A percentile compares a stretch with the other conserved stretches of the same genome.
These are phyloP conservation scores for Andrena hattorfiana DNA, from an alignment of 2,888 invertebrate species.

Conservation along the genomic window DNA sequence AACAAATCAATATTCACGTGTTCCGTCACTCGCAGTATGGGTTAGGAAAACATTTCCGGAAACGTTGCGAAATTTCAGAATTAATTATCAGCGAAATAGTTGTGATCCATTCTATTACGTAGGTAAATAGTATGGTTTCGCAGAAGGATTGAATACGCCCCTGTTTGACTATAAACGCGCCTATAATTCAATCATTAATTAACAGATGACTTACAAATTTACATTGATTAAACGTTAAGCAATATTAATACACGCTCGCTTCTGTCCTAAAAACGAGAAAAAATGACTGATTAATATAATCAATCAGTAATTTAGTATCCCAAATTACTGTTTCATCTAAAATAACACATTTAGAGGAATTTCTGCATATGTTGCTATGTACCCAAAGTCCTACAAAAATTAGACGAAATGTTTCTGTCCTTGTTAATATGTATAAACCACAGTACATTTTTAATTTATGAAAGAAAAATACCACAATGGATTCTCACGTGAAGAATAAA, in stretches of 20 bases:
- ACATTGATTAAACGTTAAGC: not conserved
- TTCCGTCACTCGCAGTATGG: not conserved
- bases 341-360: no score
- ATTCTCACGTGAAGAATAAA: no score
- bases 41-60: not conserved
- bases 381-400: no score
- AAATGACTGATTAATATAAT: not conserved
- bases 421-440: no score
- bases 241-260: not conserved
- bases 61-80: not conserved
- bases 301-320: no score
- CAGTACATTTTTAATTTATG: no score
- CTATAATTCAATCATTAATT: not conserved
- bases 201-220: not conserved
- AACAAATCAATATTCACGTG: not conserved
- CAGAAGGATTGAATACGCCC: not conserved
- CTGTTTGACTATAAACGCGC: not conserved
- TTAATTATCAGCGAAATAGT: slow-evolving; percentile 3
- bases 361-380: no score
- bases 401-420: no score
- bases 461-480: no score
- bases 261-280: not conserved
- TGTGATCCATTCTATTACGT: slow-evolving; percentile 1
- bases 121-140: slow-evolving; percentile 4
- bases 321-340: no score